A percentile compares a stretch with the other conserved stretches of the same genome.
Conservation (phyloP, 2,113 vertebrate genomes). For the Panurus biarmicus region DNA sequence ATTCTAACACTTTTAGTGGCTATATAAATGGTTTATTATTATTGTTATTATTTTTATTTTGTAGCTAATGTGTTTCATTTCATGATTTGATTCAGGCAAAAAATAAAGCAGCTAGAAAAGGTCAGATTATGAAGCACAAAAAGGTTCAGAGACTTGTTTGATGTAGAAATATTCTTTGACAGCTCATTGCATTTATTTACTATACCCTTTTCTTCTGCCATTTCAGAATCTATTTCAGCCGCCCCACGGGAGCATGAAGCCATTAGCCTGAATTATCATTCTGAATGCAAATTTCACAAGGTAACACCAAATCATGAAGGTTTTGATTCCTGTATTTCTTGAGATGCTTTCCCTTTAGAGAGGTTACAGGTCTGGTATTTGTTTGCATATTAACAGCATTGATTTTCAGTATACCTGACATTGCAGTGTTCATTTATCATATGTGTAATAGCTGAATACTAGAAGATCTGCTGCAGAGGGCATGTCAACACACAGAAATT, state of each 20-base stretch:
- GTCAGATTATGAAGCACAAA: conserved; percentile 40
- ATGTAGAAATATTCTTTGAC: conserved; percentile 69
- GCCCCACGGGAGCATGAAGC: conserved; percentile 55
- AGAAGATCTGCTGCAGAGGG: background rate
- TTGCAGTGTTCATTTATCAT: background rate
- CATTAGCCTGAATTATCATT: conserved; percentile 70
- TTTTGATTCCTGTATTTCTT: conserved; percentile 21
- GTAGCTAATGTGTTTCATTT: background rate
- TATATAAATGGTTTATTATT: background rate
- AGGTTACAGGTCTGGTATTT: conserved; percentile 11
- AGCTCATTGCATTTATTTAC: conserved; percentile 73
- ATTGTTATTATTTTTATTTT: background rate
- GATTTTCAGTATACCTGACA: conserved; percentile 1
- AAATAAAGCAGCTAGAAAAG: background rate
- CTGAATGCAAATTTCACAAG: conserved; percentile 63
- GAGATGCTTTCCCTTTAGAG: background rate
- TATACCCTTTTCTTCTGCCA: conserved; percentile 62
- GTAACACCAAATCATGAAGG: conserved; percentile 43
- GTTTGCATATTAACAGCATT: conserved; percentile 14
- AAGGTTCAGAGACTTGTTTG: conserved; percentile 49
- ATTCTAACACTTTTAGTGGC: conserved; percentile 41
- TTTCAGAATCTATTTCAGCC: conserved; percentile 66
- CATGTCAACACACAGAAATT: background rate
- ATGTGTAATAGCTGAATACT: background rate
- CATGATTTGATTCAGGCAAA: background rate